Percentiles rank a stretch among this genome's conserved stretches.
phyloP scores from a whole-genome alignment of 2,888 invertebrate species.

The Agelastica alni region DNA sequence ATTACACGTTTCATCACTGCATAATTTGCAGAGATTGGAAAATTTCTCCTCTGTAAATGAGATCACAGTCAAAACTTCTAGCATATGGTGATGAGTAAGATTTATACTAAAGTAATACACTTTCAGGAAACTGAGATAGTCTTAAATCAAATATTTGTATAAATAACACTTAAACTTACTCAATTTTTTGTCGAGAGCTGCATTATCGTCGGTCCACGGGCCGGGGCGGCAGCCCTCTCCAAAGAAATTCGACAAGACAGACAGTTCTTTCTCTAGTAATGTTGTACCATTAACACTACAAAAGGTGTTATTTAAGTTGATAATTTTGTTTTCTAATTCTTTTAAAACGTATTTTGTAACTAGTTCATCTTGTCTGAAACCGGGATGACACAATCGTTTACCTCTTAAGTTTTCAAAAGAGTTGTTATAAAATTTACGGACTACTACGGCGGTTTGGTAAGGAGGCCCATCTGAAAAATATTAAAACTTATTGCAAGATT shows the following conservation, averaged over 20 bases:
- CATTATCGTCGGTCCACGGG: slow-evolving; percentile 63
- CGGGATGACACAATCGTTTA: slow-evolving; percentile 69
- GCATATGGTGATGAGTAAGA: no score
- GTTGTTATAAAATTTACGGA: slow-evolving; percentile 57
- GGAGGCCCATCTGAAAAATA: slow-evolving; percentile 42
- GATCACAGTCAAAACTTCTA: not conserved
- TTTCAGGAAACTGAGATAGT: no score
- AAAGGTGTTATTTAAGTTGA: slow-evolving; percentile 37
- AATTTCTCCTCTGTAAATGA: slow-evolving; percentile 36
- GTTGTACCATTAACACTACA: slow-evolving; percentile 48
- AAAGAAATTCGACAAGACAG: slow-evolving; percentile 67
- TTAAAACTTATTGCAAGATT: not conserved
- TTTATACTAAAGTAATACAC: no score
- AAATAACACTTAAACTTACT: slow-evolving; percentile 63
- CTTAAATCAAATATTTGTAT: no score
- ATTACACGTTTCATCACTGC: slow-evolving; percentile 34
- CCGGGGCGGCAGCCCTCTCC: slow-evolving; percentile 75
- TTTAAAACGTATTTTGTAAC: slow-evolving; percentile 67
- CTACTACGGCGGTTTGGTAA: slow-evolving; percentile 66
- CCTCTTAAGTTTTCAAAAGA: slow-evolving; percentile 60
- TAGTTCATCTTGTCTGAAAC: slow-evolving; percentile 60
- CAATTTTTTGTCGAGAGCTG: slow-evolving; percentile 58
- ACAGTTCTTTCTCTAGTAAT: slow-evolving; percentile 64
- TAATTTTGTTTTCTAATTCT: slow-evolving; percentile 59
- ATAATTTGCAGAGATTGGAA: slow-evolving; percentile 46